Evolutionary conservation across 2,797 vertebrate genomes (phyloP).

Genomic region (Calcarius lapponicus): DNA sequence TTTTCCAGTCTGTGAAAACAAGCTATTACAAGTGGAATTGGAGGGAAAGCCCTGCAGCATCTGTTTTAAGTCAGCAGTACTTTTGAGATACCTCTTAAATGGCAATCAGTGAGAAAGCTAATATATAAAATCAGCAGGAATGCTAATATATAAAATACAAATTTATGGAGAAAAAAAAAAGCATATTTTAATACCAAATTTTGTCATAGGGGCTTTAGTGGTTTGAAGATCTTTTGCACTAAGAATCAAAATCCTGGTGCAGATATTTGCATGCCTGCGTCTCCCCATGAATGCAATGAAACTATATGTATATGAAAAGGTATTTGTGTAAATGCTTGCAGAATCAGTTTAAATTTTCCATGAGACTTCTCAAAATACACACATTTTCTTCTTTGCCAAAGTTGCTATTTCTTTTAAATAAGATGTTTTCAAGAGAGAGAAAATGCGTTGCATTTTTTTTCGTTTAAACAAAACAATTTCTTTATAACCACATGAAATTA

Average conservation of each 20-base stretch:
- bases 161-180: accelerated
- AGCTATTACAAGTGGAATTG: not conserved
- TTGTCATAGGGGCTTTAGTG: not conserved
- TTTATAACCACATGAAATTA: not conserved
- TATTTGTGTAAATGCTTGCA: not conserved
- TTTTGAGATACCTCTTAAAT: not conserved
- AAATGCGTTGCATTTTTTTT: not conserved
- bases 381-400: not conserved
- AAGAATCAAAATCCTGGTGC: not conserved
- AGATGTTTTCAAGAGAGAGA: not conserved
- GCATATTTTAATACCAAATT: not conserved
- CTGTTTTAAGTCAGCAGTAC: not conserved
- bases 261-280: not conserved
- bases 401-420: not conserved
- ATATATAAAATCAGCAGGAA: not conserved
- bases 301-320: not conserved
- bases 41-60: not conserved
- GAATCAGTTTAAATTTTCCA: not conserved
- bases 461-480: not conserved
- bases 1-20: not conserved
- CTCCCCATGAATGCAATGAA: not conserved
- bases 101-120: not conserved
- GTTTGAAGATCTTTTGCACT: not conserved
- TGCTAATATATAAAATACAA: not conserved
- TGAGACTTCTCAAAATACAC: not conserved